A percentile compares a stretch with the other conserved stretches of the same genome.
phyloP scores from a whole-genome alignment of 1,140 invertebrate species.

The Delia radicum region DNA sequence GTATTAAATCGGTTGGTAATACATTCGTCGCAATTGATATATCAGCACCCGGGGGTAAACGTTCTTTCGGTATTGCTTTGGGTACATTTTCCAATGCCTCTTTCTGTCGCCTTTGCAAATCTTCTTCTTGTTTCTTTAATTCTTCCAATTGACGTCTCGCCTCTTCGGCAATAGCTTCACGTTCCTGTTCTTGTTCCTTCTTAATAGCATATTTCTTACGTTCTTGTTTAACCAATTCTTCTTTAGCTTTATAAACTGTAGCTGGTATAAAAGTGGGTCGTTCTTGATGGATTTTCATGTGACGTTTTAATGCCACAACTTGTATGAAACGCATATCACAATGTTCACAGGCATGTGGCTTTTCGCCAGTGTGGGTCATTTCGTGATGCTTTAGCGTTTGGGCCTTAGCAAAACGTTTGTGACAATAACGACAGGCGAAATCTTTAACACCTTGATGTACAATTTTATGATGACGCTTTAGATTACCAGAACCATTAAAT shows the following conservation, averaged over 20 bases:
- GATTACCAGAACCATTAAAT: constrained; percentile 51
- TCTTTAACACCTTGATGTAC: constrained; percentile 53
- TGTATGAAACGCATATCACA: constrained; percentile 51
- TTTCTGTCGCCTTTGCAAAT: neutral
- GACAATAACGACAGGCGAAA: constrained; percentile 50
- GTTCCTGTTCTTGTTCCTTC: constrained; percentile 43
- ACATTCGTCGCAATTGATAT: constrained; percentile 11
- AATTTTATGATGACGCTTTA: constrained; percentile 51
- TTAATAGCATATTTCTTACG: constrained; percentile 43
- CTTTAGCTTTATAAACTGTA: constrained; percentile 47
- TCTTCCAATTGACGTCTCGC: constrained; percentile 46
- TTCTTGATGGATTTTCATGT: constrained; percentile 50
- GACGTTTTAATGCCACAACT: constrained; percentile 48
- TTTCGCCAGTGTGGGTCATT: constrained; percentile 57
- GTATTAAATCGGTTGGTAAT: neutral
- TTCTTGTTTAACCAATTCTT: constrained; percentile 48
- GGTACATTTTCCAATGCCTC: neutral
- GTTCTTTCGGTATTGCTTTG: constrained; percentile 9
- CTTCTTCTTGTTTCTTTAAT: constrained; percentile 41
- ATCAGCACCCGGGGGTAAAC: neutral
- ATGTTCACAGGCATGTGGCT: constrained; percentile 47
- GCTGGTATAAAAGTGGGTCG: constrained; percentile 45
- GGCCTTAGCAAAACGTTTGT: constrained; percentile 48
- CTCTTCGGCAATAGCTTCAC: constrained; percentile 46
- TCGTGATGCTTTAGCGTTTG: constrained; percentile 53